Evolutionary conservation across 2,797 vertebrate species (phyloP).

Genomic region (Chelonia mydas): DNA sequence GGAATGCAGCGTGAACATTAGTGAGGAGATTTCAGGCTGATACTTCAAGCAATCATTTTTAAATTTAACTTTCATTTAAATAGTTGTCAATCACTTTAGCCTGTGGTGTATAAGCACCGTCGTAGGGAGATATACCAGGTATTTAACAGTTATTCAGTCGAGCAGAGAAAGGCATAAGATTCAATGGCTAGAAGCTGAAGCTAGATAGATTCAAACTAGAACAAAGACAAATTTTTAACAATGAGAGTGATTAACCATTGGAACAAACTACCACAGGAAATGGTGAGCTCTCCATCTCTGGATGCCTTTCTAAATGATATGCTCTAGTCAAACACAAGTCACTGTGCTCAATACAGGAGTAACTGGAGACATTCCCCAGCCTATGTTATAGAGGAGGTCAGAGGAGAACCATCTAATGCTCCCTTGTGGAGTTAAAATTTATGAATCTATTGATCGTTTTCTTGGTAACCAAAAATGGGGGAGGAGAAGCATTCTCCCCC

Average conservation of each 20-base stretch:
- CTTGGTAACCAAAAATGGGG: background rate
- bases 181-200: slow-evolving; percentile 8
- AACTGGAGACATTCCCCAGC: background rate
- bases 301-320: background rate
- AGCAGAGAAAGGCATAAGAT: background rate
- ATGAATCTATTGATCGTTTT: background rate
- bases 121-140: background rate
- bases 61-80: background rate
- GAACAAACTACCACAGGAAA: background rate
- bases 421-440: background rate
- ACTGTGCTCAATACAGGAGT: background rate
- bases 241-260: background rate
- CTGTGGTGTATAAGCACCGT: background rate
- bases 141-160: background rate
- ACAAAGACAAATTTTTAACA: background rate
- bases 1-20: background rate
- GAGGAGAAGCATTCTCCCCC: background rate
- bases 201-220: background rate
- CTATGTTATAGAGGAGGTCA: background rate
- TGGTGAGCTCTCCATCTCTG: fast-evolving
- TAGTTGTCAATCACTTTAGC: background rate
- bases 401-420: background rate
- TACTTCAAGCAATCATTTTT: background rate
- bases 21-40: slow-evolving; percentile 2
- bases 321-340: background rate